phyloP scores from a whole-genome alignment of 2,888 invertebrate species.

The Conistra vaccinii region DNA sequence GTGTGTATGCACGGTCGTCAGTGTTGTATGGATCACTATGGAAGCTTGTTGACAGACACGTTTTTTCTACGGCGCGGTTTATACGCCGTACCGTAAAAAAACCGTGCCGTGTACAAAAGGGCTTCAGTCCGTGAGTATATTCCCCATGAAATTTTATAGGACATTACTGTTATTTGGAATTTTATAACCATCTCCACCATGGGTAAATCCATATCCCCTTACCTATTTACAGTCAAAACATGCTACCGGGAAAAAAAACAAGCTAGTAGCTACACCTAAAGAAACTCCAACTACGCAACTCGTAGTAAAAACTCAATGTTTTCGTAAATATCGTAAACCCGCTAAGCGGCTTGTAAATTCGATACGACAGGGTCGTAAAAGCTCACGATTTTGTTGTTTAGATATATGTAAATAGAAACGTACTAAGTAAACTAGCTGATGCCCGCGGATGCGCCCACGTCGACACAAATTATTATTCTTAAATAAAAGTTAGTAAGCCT shows the following conservation, averaged over 20 bases:
- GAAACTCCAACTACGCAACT: neutral
- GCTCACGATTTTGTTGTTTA: slow-evolving; percentile 55
- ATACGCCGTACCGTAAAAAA: too few species aligned
- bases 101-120: too few species aligned
- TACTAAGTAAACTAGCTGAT: neutral
- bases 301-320: slow-evolving; percentile 41
- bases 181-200: neutral
- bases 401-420: slow-evolving; percentile 47
- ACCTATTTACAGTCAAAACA: neutral
- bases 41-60: too few species aligned
- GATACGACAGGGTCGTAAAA: slow-evolving; percentile 68
- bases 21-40: too few species aligned
- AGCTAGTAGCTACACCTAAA: neutral
- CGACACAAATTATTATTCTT: too few species aligned
- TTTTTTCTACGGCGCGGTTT: too few species aligned
- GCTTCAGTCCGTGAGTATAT: neutral
- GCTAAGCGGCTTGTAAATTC: slow-evolving; percentile 73
- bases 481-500: too few species aligned
- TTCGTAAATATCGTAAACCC: slow-evolving; percentile 72
- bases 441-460: too few species aligned
- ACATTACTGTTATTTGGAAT: neutral
- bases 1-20: too few species aligned
- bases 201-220: neutral
- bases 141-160: neutral
- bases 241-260: neutral